Conservation (phyloP, 2,797 vertebrate genomes). For the Pitangus sulphuratus region DNA sequence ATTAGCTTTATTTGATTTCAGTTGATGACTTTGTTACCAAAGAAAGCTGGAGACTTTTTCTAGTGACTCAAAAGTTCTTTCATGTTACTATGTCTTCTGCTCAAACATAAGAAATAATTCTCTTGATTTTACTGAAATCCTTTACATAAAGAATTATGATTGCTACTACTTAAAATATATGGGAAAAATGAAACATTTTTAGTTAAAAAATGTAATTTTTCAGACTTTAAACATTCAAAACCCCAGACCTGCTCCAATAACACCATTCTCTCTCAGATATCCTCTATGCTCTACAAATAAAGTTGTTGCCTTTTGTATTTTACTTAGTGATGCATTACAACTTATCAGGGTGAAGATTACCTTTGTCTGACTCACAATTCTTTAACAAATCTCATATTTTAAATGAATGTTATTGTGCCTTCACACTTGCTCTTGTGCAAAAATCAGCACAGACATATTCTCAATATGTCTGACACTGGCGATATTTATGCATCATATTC, state of each 20-base stretch:
- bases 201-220: background rate
- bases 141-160: background rate
- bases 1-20: background rate
- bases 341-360: background rate
- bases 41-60: background rate
- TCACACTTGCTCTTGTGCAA: background rate
- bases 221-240: background rate
- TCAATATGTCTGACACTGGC: fast-evolving
- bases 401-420: background rate
- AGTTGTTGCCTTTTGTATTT: background rate
- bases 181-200: background rate
- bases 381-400: background rate
- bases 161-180: background rate
- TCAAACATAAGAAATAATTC: background rate
- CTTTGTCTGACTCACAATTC: background rate
- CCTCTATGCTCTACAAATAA: background rate
- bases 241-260: background rate
- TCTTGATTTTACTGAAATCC: background rate
- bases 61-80: background rate
- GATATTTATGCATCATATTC: background rate
- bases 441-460: background rate
- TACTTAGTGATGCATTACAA: background rate
- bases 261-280: background rate
- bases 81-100: fast-evolving
- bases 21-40: background rate